Conservation (phyloP, 2,113 vertebrate genomes). For the Cathartes aura region DNA sequence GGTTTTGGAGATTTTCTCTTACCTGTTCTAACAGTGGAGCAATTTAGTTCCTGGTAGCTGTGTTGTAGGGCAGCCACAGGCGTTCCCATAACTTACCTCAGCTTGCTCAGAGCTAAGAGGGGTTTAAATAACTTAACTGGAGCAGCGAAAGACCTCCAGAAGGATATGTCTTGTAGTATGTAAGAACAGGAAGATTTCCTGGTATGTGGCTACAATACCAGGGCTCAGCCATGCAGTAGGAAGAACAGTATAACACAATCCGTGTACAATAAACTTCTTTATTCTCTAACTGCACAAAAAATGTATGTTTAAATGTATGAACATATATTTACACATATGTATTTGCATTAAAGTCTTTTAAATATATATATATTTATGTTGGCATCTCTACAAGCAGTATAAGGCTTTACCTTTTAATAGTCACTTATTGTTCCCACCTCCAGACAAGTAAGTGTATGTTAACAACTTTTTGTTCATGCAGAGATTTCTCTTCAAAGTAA, state of each 20-base stretch:
- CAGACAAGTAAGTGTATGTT: background rate
- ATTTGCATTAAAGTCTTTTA: background rate
- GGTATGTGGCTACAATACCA: background rate
- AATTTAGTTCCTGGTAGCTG: background rate
- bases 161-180: background rate
- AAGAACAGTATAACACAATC: background rate
- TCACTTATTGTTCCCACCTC: background rate
- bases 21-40: background rate
- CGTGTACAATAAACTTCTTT: background rate
- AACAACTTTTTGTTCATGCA: background rate
- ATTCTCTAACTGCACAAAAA: background rate
- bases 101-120: background rate
- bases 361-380: background rate
- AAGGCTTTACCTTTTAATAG: background rate
- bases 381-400: background rate
- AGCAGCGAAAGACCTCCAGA: background rate
- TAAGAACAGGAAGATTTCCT: background rate
- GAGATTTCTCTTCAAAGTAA: background rate
- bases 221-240: background rate
- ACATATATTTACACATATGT: background rate
- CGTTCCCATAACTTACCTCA: background rate
- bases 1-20: background rate
- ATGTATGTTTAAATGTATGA: background rate
- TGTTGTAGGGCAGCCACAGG: background rate
- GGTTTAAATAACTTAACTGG: background rate